Base-by-base conservation (phyloP, 2,797 vertebrate species). In the Epinephelus awoara region DNA sequence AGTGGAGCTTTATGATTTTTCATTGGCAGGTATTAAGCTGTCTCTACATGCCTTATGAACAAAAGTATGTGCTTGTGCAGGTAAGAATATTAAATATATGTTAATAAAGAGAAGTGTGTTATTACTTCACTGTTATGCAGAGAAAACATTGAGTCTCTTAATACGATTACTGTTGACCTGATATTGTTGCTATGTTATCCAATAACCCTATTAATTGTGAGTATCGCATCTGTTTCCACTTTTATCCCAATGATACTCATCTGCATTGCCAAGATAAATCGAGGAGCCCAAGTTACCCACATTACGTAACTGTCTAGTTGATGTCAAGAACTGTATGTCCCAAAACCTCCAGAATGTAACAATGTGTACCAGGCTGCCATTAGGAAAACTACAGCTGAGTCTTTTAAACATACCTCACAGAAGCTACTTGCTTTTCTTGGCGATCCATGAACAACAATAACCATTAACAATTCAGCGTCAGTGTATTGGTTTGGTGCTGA, bases 171-270 rank as follows among this genome's bases (percentile, higher is more conserved):
- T 62, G 14, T 59, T 42, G 9, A 38, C 38, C 25, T 9, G 21
- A 67, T 54, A 29, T 25, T 74, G 62, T 59, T 76, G 34, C 25
- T 27, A 34, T 61, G 56, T 38, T 42, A 57, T 40, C 46, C 42
- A 29, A 11, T 72, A 57, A 42, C 42, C 1, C 3, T 14, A 61
- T 55, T 71, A 76, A 68, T 68, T 56, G 40, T 52, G 25, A 61
- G 23, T 49, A 44, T 4, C 64, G 58, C 72, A 79, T 76, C 61
- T 73, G 68, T 62, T 73, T 85, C 69, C 54, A 76, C 68, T 73
- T 64, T 44, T 29, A 69, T 66, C 65, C 34, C 25, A 57, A 34
- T 51, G 29, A 76, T 57, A 57, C 64, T 76, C 29, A 72, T 64
- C 51, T 67, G 27, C 21, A 51, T 67, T 54, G 68, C 75, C 62